phyloP scores from a whole-genome alignment of 1,140 invertebrate species.

The Meloidogyne exigua region DNA sequence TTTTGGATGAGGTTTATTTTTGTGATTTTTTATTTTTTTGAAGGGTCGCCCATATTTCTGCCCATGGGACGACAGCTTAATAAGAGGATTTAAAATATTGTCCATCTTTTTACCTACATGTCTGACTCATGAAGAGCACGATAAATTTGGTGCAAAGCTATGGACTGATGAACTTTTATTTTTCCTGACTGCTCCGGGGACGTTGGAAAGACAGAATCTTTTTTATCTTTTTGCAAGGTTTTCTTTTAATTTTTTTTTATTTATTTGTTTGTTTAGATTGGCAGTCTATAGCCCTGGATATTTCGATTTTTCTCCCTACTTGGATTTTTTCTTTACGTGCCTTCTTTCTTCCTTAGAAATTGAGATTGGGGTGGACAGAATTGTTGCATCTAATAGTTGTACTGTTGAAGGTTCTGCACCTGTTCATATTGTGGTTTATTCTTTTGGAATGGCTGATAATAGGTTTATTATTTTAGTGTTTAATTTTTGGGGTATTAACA shows the following conservation, averaged over 20 bases:
- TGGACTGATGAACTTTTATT: conserved; percentile 79
- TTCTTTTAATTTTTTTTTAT: not conserved
- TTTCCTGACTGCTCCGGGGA: conserved; percentile 47
- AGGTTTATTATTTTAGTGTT: conserved; percentile 45
- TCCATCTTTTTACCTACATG: conserved; percentile 77
- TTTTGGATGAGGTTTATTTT: conserved; percentile 75
- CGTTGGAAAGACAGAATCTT: conserved; percentile 45
- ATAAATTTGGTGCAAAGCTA: conserved; percentile 69
- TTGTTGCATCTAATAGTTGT: conserved; percentile 30
- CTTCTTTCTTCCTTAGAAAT: conserved; percentile 77
- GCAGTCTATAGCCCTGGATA: conserved; percentile 77
- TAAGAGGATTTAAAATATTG: conserved; percentile 70
- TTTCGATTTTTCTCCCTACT: conserved; percentile 75
- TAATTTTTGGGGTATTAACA: no score
- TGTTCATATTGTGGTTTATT: conserved; percentile 34
- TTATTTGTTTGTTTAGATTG: conserved; percentile 65
- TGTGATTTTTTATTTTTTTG: not conserved
- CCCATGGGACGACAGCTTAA: conserved; percentile 72
- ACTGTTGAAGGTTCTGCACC: conserved; percentile 20
- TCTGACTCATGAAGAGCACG: conserved; percentile 71
- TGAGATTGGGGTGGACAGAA: conserved; percentile 75
- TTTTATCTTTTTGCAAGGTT: conserved; percentile 55
- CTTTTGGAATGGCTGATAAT: conserved; percentile 50
- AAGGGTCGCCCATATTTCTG: conserved; percentile 72
- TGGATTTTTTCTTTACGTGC: conserved; percentile 74